phyloP scores from a whole-genome alignment of 2,888 invertebrate genomes.

The Agonopterix alstromeriana region DNA sequence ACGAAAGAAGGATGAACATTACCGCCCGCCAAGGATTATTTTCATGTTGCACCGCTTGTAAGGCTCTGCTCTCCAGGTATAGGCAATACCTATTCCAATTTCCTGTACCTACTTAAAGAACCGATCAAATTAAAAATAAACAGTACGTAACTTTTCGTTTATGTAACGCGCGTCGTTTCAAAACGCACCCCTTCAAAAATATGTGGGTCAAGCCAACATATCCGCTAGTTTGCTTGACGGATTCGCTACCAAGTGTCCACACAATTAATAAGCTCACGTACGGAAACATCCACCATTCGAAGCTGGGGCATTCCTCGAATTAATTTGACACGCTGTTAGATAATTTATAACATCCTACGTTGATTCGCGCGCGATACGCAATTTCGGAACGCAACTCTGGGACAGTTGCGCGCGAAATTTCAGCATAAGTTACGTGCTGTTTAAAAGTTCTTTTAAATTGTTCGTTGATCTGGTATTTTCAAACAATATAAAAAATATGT shows the following conservation, averaged over 20 bases:
- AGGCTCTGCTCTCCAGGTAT: too few relatives aligned
- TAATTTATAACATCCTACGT: constrained; percentile 75
- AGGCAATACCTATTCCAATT: too few relatives aligned
- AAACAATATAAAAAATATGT: too few relatives aligned
- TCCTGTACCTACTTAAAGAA: too few relatives aligned
- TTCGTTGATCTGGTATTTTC: too few relatives aligned
- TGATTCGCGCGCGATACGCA: constrained; percentile 32
- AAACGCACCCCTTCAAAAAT: constrained; percentile 18
- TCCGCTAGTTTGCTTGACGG: constrained; percentile 37
- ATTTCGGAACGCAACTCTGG: constrained; percentile 7
- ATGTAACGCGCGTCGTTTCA: constrained; percentile 1
- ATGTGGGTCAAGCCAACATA: constrained; percentile 21
- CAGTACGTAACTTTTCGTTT: background rate
- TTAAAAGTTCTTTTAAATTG: too few relatives aligned
- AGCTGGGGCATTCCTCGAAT: constrained; percentile 63
- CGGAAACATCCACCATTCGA: constrained; percentile 51
- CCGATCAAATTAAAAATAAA: too few relatives aligned
- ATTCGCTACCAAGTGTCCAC: constrained; percentile 59
- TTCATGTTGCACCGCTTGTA: too few relatives aligned
- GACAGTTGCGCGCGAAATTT: constrained; percentile 2
- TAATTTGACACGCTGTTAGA: constrained; percentile 74
- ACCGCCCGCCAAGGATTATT: too few relatives aligned
- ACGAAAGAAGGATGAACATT: too few relatives aligned
- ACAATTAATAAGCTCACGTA: constrained; percentile 62
- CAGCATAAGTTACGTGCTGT: too few relatives aligned